phyloP scores from a whole-genome alignment of 2,888 invertebrate species.

The Pollenia angustigena region DNA sequence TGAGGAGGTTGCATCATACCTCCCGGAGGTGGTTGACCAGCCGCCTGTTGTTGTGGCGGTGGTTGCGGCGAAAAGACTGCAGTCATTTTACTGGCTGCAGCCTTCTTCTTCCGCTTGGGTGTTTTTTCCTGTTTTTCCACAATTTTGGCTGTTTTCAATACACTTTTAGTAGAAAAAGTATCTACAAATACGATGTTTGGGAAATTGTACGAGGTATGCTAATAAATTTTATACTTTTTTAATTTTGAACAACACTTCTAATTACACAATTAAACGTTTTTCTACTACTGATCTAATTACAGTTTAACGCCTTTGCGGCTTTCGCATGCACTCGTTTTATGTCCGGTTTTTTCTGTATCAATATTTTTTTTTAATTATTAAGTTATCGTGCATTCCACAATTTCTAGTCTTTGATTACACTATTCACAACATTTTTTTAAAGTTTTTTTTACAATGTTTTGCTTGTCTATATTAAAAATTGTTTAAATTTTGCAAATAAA shows the following conservation, averaged over 20 bases:
- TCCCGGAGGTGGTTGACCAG: constrained; percentile 73
- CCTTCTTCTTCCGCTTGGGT: constrained; percentile 84
- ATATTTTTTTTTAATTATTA: constrained; percentile 50
- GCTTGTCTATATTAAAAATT: constrained; percentile 1
- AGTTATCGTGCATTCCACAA: neutral
- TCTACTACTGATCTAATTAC: constrained; percentile 26
- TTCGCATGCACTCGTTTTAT: constrained; percentile 59
- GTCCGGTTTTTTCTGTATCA: constrained; percentile 73
- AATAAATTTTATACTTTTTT: neutral
- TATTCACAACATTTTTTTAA: neutral
- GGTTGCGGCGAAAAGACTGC: constrained; percentile 84
- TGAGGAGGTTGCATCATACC: constrained; percentile 75
- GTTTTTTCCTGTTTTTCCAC: constrained; percentile 84
- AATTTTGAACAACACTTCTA: neutral
- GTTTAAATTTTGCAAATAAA: constrained; percentile 55
- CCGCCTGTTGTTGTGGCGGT: constrained; percentile 79
- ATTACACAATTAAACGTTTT: neutral
- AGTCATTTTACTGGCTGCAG: constrained; percentile 84
- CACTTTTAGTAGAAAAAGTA: constrained; percentile 4
- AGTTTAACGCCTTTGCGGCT: constrained; percentile 62
- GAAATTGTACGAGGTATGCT: neutral
- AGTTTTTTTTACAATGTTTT: neutral
- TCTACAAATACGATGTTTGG: neutral
- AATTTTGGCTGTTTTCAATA: constrained; percentile 82
- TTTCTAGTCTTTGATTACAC: neutral